Base-by-base conservation (phyloP, 1,140 invertebrate species). In the Psilanteris sp. region DNA sequence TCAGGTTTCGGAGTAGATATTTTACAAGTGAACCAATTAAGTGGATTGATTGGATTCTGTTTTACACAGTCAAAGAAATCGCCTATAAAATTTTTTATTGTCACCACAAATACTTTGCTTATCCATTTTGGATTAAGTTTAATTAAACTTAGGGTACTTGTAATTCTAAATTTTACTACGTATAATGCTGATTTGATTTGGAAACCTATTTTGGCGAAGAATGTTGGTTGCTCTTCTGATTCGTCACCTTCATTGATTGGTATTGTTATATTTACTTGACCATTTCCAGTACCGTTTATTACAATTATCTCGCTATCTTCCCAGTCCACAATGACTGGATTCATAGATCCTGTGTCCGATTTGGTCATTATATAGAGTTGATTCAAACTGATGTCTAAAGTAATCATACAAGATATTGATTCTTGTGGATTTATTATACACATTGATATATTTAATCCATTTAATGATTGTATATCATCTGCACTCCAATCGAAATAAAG, bases 1-100 rank as follows among this genome's bases (percentile, higher is more conserved):
- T 9, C 1, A 0, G 26, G 16, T 16, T 13, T 6, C 22, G 24
- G 16, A 5, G 8, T 20, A 2, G 3, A 8, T 14, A 11, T 20
- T 59, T 34, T 59, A 11, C 54, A 59, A 22, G 27, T 26, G 1
- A 44, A 29, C 54, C 54, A 59, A 6, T 2, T 15, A 1, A 59
- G 11, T 22, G 39, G 39, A 32, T 57, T 32, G 1, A 57, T 1
- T 14, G 24, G 24, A 24, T 57, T 20, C 2, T 24, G 0, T 22
- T 18, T 31, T 2, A 6, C 5, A 32, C 52, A 57, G n/a, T 13
- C 15, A 2, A 10, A 5, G 1, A 24, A 1, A 24, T 43, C 36
- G 4, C 3, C 0, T 1, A 2, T 9, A 20, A 18, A 37, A 4
- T 16, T 20, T 37, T 18, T 18, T 4, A 10, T 3, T 1, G 15